Evolutionary conservation across 2,113 vertebrate species (phyloP).

Genomic region (Cheilinus undulatus): DNA sequence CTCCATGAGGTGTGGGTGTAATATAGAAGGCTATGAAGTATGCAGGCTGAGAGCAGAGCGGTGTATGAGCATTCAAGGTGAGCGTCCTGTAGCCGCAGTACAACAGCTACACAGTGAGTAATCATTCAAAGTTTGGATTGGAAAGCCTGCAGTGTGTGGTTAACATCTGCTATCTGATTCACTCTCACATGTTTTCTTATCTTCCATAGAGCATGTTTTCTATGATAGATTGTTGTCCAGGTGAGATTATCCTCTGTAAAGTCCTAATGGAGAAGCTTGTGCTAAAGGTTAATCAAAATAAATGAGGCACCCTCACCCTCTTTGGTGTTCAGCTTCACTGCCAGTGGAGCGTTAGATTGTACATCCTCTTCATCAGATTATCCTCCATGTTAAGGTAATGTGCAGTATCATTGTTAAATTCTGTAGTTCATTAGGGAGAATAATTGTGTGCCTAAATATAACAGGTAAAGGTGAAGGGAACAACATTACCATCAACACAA

Average conservation of each 20-base stretch:
- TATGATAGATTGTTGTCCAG: not conserved
- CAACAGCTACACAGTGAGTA: no score
- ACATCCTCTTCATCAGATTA: constrained; percentile 16
- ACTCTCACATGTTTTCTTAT: constrained; percentile 1
- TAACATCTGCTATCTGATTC: no score
- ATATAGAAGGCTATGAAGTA: no score
- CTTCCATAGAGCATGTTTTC: not conserved
- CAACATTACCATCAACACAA: no score
- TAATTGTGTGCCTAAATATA: no score
- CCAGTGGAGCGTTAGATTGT: no score
- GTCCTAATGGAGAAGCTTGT: constrained; percentile 11
- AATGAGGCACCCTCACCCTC: not conserved
- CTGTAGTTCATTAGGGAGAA: no score
- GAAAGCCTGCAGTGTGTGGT: not conserved
- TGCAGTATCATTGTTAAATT: not conserved
- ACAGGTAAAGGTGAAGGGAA: no score
- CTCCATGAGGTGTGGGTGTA: no score
- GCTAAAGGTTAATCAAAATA: constrained; percentile 8
- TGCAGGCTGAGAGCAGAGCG: no score
- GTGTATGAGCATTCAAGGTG: no score
- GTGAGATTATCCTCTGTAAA: not conserved
- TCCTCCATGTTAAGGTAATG: not conserved
- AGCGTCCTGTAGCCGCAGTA: no score
- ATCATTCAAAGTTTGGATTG: not conserved
- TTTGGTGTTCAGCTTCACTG: not conserved